A percentile compares a stretch with the other conserved stretches of the same genome.
These are phyloP conservation scores for Drosophila melanogaster DNA, from an alignment of 1,140 invertebrate genomes.

Conservation along the genomic window DNA sequence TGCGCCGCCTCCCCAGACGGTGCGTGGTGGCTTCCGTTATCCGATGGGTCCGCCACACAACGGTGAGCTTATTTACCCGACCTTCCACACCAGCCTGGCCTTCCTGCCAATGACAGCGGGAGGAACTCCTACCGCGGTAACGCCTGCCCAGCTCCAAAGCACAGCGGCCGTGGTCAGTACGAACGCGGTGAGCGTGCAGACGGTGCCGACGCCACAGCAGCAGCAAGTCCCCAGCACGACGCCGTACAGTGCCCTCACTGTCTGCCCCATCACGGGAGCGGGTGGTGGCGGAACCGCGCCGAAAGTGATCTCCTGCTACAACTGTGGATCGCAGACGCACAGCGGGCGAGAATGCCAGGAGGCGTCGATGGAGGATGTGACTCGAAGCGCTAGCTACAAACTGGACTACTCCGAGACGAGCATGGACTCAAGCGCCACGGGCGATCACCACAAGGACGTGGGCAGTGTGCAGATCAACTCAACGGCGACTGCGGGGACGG, in stretches of 20 bases:
- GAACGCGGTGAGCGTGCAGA: constrained; percentile 63
- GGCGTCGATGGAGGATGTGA: constrained; percentile 94
- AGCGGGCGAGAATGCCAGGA: constrained; percentile 93
- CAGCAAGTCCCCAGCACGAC: constrained; percentile 41
- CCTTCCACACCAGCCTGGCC: constrained; percentile 83
- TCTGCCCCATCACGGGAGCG: constrained; percentile 68
- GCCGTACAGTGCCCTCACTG: constrained; percentile 54
- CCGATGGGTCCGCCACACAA: constrained; percentile 83
- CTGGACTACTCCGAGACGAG: constrained; percentile 86
- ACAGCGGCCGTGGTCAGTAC: constrained; percentile 68
- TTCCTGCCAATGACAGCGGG: constrained; percentile 83
- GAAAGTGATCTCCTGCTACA: constrained; percentile 87
- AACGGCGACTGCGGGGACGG: constrained; percentile 40
- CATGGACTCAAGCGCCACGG: constrained; percentile 40
- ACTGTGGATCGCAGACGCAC: constrained; percentile 91
- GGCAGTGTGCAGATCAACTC: constrained; percentile 46
- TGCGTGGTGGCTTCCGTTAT: constrained; percentile 84
- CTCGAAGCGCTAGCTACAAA: constrained; percentile 88
- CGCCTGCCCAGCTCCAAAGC: constrained; percentile 84
- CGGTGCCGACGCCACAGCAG: constrained; percentile 44
- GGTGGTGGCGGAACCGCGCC: constrained; percentile 39
- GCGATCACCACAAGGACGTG: constrained; percentile 54
- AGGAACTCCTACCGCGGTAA: constrained; percentile 78
- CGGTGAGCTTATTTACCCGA: constrained; percentile 83
- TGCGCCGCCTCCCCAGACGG: constrained; percentile 78